A percentile compares a stretch with the other conserved stretches of the same genome.
These are phyloP conservation scores for Lampropteryx suffumata DNA, from an alignment of 2,888 invertebrate genomes.

Conservation along the genomic window DNA sequence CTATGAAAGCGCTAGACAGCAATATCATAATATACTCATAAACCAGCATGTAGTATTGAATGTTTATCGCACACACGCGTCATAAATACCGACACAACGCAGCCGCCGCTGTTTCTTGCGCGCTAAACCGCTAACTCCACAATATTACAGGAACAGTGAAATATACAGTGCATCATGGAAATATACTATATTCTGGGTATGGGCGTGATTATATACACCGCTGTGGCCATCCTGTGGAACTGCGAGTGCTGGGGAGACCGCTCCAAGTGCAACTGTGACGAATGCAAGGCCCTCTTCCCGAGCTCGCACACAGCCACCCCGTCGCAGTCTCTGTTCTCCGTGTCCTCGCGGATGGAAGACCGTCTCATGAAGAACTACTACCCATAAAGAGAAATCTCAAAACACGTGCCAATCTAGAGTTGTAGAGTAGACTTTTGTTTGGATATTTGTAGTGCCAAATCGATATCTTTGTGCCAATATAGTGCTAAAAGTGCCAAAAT, in stretches of 20 bases:
- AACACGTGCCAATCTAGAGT: not conserved
- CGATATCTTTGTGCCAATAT: not conserved
- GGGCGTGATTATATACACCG: slow-evolving; percentile 67
- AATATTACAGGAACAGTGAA: slow-evolving; percentile 37
- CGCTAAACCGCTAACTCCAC: slow-evolving; percentile 39
- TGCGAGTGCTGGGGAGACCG: slow-evolving; percentile 62
- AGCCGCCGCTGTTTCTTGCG: not conserved
- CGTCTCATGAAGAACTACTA: slow-evolving; percentile 38
- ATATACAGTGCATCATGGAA: slow-evolving; percentile 57
- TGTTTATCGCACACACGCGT: not conserved
- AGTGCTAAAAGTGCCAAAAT: slow-evolving; percentile 4
- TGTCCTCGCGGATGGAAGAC: slow-evolving; percentile 62
- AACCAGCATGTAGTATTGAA: too few species aligned
- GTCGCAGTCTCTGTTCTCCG: slow-evolving; percentile 46
- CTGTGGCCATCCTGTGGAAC: slow-evolving; percentile 58
- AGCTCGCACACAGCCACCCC: slow-evolving; percentile 41
- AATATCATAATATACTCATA: too few species aligned
- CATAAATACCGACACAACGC: slow-evolving; percentile 16
- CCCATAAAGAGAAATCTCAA: slow-evolving; percentile 6
- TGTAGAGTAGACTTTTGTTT: not conserved
- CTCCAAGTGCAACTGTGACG: slow-evolving; percentile 68
- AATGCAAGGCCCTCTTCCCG: slow-evolving; percentile 60
- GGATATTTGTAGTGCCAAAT: slow-evolving; percentile 1
- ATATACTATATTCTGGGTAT: slow-evolving; percentile 69
- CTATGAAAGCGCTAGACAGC: too few species aligned